Base-by-base conservation (phyloP, 2,888 invertebrate genomes). In the Cheilosia scutellata region DNA sequence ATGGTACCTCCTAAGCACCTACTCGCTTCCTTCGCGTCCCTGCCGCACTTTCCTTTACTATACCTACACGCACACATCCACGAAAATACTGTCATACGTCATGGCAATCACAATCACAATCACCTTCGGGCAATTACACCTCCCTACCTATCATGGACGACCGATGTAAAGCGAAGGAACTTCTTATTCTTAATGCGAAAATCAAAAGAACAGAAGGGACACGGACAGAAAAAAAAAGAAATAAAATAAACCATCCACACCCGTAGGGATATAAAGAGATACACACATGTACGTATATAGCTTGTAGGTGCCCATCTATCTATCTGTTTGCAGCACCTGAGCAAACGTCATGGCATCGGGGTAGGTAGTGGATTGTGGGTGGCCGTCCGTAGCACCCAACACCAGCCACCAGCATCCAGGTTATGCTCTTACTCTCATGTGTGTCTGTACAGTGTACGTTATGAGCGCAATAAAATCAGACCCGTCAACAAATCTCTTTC, bases 91-190 rank as follows among this genome's bases (percentile, higher is more conserved):
- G 9, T 5, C 27, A 47, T 29, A 62, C 65, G 44, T 47, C 65
- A 47, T 71, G 62, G 20, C 20, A 20, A 20, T 20, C 20, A 20
- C 57, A 76, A 76, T 86, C 37, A 9, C 57, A 76, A 76, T 86
- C 76, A 72, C 86, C 86, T 82, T 57, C 72, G 82, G 82, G 86
- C 82, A 86, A 86, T 86, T 86, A 86, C 86, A 86, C 86, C 80
- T 82, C 68, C 57, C 71, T 76, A 66, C 68, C 76, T 78, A 78
- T 66, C 78, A 78, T 11, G 37, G 11, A 37, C 78, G 82, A 78
- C 76, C 76, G 65, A 42, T 55, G 71, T 51, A 44, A 70, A 80
- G 66, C 55, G 49, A 72, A 77, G 63, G 63, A 86, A 68, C 82
- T 62, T 77, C 86, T 77, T 86, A 82, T 86, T 86, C 82, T 86